These are phyloP conservation scores for Cephus pulcher DNA, from an alignment of 2,888 invertebrate genomes.

Conservation along the genomic window DNA sequence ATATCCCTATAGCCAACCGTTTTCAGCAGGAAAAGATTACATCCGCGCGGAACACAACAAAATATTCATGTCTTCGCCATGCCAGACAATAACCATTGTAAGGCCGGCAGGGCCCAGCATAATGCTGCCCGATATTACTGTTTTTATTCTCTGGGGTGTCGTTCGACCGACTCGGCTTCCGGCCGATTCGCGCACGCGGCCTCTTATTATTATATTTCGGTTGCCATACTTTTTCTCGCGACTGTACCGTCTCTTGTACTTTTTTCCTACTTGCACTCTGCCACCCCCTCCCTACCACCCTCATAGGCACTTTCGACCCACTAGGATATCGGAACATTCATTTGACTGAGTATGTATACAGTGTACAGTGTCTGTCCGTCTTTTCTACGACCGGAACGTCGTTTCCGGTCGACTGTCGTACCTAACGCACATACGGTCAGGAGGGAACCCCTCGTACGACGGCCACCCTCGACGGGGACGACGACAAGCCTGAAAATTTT, in stretches of 20 bases:
- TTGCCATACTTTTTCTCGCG: background rate
- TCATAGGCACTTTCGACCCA: background rate
- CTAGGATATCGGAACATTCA: no score
- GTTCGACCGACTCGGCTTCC: conserved; percentile 35
- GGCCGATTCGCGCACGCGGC: conserved; percentile 1
- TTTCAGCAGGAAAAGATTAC: conserved; percentile 12
- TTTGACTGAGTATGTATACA: background rate
- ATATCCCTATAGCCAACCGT: no score
- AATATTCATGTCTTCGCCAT: conserved; percentile 40
- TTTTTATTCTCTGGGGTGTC: conserved; percentile 33
- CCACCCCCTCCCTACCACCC: background rate
- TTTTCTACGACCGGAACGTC: no score
- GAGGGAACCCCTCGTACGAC: no score
- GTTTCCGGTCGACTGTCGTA: no score
- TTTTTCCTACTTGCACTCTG: background rate
- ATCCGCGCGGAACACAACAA: conserved; percentile 30
- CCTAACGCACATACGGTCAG: no score
- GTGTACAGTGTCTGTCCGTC: no score
- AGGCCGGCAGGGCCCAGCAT: conserved; percentile 28
- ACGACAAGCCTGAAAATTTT: conserved; percentile 23
- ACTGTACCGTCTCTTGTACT: background rate
- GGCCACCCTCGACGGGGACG: no score
- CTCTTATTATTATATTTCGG: background rate
- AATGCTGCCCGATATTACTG: conserved; percentile 34
- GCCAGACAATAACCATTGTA: conserved; percentile 40